Evolutionary conservation across 2,113 vertebrate genomes (phyloP).

Genomic region (Callopanchax toddi): DNA sequence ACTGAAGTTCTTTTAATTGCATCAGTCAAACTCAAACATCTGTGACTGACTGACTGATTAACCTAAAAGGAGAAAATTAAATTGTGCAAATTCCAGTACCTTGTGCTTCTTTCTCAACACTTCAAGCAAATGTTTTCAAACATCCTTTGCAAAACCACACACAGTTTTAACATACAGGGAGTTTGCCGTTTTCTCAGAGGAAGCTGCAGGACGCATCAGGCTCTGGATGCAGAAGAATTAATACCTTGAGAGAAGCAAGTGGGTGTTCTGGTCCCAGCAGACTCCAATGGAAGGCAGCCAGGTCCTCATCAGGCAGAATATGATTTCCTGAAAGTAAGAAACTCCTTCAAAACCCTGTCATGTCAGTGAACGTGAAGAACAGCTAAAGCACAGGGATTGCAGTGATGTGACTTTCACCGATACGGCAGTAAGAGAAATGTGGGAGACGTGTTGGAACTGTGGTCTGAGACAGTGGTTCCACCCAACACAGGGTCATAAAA

Average conservation of each 20-base stretch:
- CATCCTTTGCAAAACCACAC: no score
- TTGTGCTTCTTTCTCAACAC: no score
- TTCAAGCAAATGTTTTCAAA: no score
- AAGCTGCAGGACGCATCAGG: not conserved
- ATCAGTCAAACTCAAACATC: no score
- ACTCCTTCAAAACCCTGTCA: conserved; percentile 19
- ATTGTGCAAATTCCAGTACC: no score
- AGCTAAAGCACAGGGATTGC: not conserved
- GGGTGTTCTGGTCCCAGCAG: conserved; percentile 94
- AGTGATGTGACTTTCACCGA: not conserved
- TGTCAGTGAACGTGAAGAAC: conserved; percentile 5
- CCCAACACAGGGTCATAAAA: no score
- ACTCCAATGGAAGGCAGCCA: conserved; percentile 95
- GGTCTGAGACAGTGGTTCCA: no score
- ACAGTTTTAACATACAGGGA: no score
- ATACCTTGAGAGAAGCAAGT: conserved; percentile 92
- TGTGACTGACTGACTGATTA: no score
- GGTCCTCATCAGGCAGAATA: conserved; percentile 94
- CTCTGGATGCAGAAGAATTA: not conserved
- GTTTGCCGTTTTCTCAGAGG: not conserved
- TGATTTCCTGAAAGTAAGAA: conserved; percentile 84
- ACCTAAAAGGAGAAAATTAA: no score
- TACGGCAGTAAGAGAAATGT: not conserved
- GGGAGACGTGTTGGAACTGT: no score
- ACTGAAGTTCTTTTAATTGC: no score